These are phyloP conservation scores for Mesorhabditis spiculigera DNA, from an alignment of 2,888 invertebrate species.

Conservation along the genomic window DNA sequence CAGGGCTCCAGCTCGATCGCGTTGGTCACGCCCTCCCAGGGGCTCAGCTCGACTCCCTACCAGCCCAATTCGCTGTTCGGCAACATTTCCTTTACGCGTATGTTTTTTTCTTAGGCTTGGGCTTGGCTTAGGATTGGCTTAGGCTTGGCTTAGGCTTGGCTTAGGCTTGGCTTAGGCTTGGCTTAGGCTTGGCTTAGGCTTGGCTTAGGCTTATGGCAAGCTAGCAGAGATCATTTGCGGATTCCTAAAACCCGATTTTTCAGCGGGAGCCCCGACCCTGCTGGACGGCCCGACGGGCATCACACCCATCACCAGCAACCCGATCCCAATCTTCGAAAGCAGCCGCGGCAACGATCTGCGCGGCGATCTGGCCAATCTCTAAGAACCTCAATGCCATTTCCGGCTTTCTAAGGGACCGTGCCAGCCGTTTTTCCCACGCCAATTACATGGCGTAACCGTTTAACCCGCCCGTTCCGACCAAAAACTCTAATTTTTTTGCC, in stretches of 20 bases:
- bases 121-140: too few relatives aligned
- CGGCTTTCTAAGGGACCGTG: too few relatives aligned
- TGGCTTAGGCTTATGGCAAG: too few relatives aligned
- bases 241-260: neutral
- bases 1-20: conserved; percentile 2
- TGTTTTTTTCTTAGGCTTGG: neutral
- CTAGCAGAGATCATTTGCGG: too few relatives aligned
- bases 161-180: too few relatives aligned
- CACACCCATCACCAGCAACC: neutral
- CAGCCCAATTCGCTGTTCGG: neutral
- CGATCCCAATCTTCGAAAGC: neutral
- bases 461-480: too few relatives aligned
- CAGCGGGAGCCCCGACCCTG: neutral
- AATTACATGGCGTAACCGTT: too few relatives aligned
- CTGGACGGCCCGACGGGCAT: conserved; percentile 6
- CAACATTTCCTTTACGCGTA: neutral
- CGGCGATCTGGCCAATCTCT: neutral
- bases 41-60: conserved; percentile 3
- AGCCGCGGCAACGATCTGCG: neutral
- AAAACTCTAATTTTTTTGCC: too few relatives aligned
- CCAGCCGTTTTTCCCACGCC: too few relatives aligned
- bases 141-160: too few relatives aligned
- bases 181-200: too few relatives aligned
- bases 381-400: neutral
- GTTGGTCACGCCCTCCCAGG: neutral